These are phyloP conservation scores for Alaudala cheleensis DNA, from an alignment of 2,113 vertebrate genomes.

Conservation along the genomic window DNA sequence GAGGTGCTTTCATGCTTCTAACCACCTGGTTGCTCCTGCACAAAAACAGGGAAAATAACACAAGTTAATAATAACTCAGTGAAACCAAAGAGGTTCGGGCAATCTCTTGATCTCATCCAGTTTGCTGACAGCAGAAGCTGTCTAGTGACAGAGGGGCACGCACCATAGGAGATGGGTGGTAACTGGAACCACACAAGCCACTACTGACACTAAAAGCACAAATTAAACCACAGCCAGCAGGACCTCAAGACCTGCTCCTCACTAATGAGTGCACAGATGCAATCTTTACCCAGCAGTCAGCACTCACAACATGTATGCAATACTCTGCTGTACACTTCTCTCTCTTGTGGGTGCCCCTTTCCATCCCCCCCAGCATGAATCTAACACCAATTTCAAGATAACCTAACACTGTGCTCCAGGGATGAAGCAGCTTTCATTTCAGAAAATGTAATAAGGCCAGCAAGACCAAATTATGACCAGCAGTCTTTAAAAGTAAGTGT, in stretches of 20 bases:
- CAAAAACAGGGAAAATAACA: neutral
- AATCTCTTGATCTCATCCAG: neutral
- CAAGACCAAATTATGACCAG: neutral
- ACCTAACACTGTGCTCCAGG: neutral
- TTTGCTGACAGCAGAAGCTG: neutral
- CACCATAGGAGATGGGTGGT: neutral
- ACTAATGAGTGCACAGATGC: fast-evolving
- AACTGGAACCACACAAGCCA: neutral
- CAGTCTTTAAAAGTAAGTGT: neutral
- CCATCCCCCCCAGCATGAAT: neutral
- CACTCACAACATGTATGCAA: fast-evolving
- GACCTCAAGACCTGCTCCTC: neutral
- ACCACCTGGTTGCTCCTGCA: neutral
- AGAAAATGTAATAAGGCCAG: neutral
- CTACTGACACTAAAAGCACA: neutral
- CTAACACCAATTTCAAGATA: neutral
- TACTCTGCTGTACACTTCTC: neutral
- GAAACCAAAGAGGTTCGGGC: neutral
- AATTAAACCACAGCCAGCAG: neutral
- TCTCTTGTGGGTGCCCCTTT: fast-evolving
- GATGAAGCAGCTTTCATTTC: neutral
- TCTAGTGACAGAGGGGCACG: neutral
- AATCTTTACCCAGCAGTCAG: neutral
- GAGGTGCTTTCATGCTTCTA: neutral
- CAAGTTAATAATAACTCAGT: neutral